These are phyloP conservation scores for Tinea pellionella DNA, from an alignment of 2,888 invertebrate species.

Conservation along the genomic window DNA sequence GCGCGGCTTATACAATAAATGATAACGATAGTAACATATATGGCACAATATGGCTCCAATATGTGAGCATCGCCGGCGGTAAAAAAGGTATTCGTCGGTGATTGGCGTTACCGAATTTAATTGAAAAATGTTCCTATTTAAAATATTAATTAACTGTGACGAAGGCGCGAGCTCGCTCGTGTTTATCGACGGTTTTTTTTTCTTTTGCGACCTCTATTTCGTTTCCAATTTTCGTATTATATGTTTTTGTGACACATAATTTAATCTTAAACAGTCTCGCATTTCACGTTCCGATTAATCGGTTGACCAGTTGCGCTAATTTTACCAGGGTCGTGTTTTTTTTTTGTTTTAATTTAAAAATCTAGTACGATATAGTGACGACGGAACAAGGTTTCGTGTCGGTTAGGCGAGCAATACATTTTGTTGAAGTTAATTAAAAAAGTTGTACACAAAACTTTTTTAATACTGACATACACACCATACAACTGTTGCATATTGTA, in stretches of 20 bases:
- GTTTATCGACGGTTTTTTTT: conserved; percentile 47
- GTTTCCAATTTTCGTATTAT: conserved; percentile 10
- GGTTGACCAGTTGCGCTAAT: conserved; percentile 62
- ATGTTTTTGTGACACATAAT: conserved; percentile 11
- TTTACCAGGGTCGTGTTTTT: conserved; percentile 37
- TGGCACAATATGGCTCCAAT: not conserved
- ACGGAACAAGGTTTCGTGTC: conserved; percentile 1
- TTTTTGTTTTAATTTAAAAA: conserved; percentile 1
- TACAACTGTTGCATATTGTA: conserved; percentile 11
- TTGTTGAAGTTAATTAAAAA: conserved; percentile 13
- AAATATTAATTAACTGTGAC: conserved; percentile 57
- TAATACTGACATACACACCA: conserved; percentile 8
- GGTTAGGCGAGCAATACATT: conserved; percentile 13
- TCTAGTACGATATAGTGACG: not conserved
- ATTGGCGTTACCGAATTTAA: conserved; percentile 38
- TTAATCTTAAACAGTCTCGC: conserved; percentile 25
- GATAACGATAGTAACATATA: not conserved
- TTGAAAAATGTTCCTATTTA: conserved; percentile 47
- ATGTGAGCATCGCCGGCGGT: not conserved
- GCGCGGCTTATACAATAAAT: no score
- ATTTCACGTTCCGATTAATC: conserved; percentile 64
- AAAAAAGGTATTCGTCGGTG: conserved; percentile 14
- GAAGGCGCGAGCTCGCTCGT: conserved; percentile 32
- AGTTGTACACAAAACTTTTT: conserved; percentile 12
- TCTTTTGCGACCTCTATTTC: conserved; percentile 35